phyloP scores from a whole-genome alignment of 2,797 vertebrate species.

The Sarcophilus harrisii region DNA sequence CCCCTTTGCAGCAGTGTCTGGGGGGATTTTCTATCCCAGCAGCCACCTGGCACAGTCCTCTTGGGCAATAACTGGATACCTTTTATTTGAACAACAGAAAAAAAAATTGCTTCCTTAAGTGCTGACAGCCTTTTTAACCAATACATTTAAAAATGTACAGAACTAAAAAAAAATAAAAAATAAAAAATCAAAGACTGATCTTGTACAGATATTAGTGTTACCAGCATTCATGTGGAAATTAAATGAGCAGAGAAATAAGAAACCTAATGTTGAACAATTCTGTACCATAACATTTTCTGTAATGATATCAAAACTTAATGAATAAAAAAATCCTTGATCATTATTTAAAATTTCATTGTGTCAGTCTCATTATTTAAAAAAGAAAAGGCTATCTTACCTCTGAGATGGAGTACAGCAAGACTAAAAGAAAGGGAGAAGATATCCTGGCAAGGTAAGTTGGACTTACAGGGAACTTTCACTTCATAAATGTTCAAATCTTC shows the following conservation, averaged over 20 bases:
- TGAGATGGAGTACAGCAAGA: neutral
- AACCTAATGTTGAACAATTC: constrained; percentile 96
- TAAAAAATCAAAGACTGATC: constrained; percentile 94
- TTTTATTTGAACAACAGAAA: constrained; percentile 93
- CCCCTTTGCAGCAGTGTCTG: constrained; percentile 85
- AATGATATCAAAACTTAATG: constrained; percentile 98
- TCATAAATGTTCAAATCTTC: neutral
- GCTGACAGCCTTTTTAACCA: constrained; percentile 99
- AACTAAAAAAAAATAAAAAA: constrained; percentile 86
- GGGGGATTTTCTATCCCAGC: constrained; percentile 88
- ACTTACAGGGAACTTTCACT: constrained; percentile 14
- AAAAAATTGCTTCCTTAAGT: constrained; percentile 98
- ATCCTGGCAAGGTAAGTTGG: neutral
- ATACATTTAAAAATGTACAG: constrained; percentile 99
- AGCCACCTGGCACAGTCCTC: constrained; percentile 89
- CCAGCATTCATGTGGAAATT: constrained; percentile 99
- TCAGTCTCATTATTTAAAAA: constrained; percentile 83
- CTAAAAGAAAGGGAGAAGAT: constrained; percentile 36
- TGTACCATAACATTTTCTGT: constrained; percentile 99
- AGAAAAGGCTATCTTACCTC: constrained; percentile 29
- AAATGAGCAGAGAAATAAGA: constrained; percentile 96
- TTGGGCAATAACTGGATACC: constrained; percentile 92
- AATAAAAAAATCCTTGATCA: constrained; percentile 98
- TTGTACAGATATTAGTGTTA: constrained; percentile 99
- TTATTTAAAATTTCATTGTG: constrained; percentile 93